Base-by-base conservation (phyloP, 2,888 invertebrate species). In the Therioaphis trifolii region DNA sequence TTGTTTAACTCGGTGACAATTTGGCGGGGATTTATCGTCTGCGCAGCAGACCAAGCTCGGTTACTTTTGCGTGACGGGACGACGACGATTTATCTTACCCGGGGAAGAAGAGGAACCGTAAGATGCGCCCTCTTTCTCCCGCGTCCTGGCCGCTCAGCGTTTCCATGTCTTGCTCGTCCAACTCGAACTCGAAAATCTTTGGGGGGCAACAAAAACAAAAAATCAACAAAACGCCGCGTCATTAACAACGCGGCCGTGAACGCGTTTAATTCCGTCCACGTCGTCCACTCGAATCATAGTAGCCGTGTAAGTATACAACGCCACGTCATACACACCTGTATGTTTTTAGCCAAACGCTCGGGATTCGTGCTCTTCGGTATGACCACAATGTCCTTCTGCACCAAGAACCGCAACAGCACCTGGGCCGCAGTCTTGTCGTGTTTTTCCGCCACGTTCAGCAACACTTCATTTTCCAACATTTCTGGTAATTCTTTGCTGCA, bases 341-440 rank as follows among this genome's bases (percentile, higher is more conserved):
- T 82, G 40, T 82, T 82, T 49, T 5, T 14, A 0, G 40, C n/a
- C 49, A 82, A 63, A 1, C 82, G 63, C 9, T 82, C 3, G 14
- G 82, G 72, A 15, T 91, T 95, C 21, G 95, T 94, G 0, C 95
- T 95, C 88, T 96, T 96, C 0, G 96, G 96, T 85, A 96, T 95
- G 55, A 94, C 93, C 55, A 94, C 91, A 85, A 92, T 90, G 5
- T 92, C 93, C 58, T 93, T 91, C 87, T 96, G 94, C 75, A 92
- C 90, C 89, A 92, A 91, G 88, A 92, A 93, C 89, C 92, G 92
- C 74, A 94, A 90, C 0, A 94, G 89, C 24, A 94, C 90, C 88
- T 94, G 94, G 0, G 94, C 94, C 0, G 92, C 89, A 5, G 91
- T 91, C 88, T 94, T 94, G 0, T 91, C 90, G 84, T 93, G 91